phyloP scores from a whole-genome alignment of 2,797 vertebrate species.

The Acestrorhynchus altus region DNA sequence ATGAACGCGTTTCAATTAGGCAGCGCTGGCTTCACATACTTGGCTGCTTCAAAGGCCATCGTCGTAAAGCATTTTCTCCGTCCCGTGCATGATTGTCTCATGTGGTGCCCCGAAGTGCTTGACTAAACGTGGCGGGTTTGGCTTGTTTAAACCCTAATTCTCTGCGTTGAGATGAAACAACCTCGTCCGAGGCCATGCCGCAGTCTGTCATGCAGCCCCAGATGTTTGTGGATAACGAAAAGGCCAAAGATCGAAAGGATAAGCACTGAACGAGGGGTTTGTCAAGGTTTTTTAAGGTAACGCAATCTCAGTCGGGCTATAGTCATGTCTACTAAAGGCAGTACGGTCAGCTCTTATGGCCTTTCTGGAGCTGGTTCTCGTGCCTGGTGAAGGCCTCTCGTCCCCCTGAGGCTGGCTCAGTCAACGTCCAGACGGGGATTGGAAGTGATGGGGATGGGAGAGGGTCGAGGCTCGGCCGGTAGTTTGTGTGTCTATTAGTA shows the following conservation, averaged over 20 bases:
- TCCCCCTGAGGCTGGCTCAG: slow-evolving; percentile 37
- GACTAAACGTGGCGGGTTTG: background rate
- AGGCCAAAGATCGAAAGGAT: background rate
- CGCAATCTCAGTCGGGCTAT: background rate
- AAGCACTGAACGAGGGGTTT: background rate
- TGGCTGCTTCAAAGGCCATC: background rate
- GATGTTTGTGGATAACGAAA: slow-evolving; percentile 5
- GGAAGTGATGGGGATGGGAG: slow-evolving; percentile 49
- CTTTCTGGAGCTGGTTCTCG: slow-evolving; percentile 5
- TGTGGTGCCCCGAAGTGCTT: background rate
- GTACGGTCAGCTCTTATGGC: background rate
- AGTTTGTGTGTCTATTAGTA: slow-evolving; percentile 17
- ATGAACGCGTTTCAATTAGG: background rate
- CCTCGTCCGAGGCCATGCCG: background rate
- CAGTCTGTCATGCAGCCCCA: background rate
- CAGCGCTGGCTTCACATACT: background rate
- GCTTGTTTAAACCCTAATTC: slow-evolving; percentile 14
- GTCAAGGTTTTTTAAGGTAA: background rate
- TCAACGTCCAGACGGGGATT: slow-evolving; percentile 42
- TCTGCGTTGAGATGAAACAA: background rate
- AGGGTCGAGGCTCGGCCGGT: background rate
- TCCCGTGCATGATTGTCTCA: background rate
- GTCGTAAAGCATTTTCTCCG: background rate
- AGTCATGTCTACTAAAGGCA: slow-evolving; percentile 1
- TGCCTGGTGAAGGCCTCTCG: slow-evolving; percentile 4